Conservation (phyloP, 2,113 vertebrate species). For the Benitochromis conjunctus region DNA sequence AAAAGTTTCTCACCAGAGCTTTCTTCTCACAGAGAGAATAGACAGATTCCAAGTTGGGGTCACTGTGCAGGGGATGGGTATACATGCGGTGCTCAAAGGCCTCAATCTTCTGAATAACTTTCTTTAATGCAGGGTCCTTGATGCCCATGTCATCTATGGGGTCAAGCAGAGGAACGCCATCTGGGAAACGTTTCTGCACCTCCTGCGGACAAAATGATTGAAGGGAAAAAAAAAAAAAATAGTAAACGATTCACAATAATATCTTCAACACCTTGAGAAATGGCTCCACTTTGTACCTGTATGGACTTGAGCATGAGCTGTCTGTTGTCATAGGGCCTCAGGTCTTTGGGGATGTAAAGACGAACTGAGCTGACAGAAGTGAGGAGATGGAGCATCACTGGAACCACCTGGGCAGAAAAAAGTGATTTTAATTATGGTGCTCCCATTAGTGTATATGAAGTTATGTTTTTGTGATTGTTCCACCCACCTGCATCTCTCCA, state of each 20-base stretch:
- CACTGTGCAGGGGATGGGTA: constrained; percentile 92
- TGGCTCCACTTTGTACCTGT: constrained; percentile 70
- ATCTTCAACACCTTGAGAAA: not conserved
- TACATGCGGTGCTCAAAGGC: constrained; percentile 98
- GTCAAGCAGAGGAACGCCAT: constrained; percentile 89
- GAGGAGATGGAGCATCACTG: constrained; percentile 89
- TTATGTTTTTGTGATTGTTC: not conserved
- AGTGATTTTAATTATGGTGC: not conserved
- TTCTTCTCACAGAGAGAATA: constrained; percentile 97
- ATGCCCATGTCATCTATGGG: constrained; percentile 98
- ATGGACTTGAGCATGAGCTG: constrained; percentile 96
- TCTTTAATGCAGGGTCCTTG: constrained; percentile 91
- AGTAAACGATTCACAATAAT: not conserved
- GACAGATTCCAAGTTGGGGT: constrained; percentile 83
- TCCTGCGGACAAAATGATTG: constrained; percentile 72
- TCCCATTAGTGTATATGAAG: not conserved
- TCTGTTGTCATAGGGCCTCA: constrained; percentile 89
- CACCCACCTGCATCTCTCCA: constrained; percentile 93
- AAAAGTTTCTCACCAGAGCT: constrained; percentile 81
- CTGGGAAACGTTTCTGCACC: constrained; percentile 94
- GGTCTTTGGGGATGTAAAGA: constrained; percentile 93
- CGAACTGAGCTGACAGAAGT: constrained; percentile 93
- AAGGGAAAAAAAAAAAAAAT: not conserved
- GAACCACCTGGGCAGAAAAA: constrained; percentile 82
- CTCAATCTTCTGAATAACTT: constrained; percentile 95